A percentile compares a stretch with the other conserved stretches of the same genome.
Evolutionary conservation across 2,888 invertebrate species (phyloP).

Genomic region (Cheilosia soror): DNA sequence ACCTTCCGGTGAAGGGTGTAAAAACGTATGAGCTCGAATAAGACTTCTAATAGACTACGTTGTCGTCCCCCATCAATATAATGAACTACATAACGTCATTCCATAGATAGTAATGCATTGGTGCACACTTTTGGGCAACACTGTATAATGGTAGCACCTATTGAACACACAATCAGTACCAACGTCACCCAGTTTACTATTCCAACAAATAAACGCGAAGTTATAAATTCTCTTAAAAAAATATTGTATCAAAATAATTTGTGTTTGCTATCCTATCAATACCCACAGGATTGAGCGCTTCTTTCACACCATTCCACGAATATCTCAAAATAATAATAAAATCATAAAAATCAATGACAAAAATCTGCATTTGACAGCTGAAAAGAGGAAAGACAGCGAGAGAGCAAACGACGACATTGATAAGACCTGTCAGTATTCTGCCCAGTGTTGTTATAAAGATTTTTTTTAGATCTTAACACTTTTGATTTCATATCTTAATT

Average conservation of each 20-base stretch:
- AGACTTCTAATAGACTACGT: too few relatives aligned
- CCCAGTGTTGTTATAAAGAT: too few relatives aligned
- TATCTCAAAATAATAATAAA: conserved; percentile 38
- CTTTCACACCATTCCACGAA: conserved; percentile 30
- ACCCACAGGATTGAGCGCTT: conserved; percentile 7
- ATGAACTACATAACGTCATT: too few relatives aligned
- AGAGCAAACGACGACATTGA: conserved; percentile 20
- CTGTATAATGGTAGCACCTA: background rate
- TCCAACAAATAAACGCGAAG: conserved; percentile 34
- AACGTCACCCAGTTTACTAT: conserved; percentile 32
- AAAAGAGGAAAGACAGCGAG: conserved; percentile 14
- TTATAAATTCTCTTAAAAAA: conserved; percentile 40
- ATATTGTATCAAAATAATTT: conserved; percentile 26
- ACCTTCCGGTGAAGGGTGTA: too few relatives aligned
- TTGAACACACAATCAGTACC: background rate
- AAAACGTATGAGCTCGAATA: too few relatives aligned
- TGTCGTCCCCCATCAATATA: too few relatives aligned
- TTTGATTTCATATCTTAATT: too few relatives aligned
- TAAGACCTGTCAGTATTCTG: conserved; percentile 61
- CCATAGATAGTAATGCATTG: background rate
- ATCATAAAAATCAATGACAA: conserved; percentile 33
- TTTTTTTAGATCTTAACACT: too few relatives aligned
- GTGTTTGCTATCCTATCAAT: conserved; percentile 45
- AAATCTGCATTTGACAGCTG: conserved; percentile 56
- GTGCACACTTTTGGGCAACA: background rate